Percentiles rank a stretch among this genome's conserved stretches.
Evolutionary conservation across 2,888 invertebrate genomes (phyloP).

Genomic region (Eutolmus rufibarbis): DNA sequence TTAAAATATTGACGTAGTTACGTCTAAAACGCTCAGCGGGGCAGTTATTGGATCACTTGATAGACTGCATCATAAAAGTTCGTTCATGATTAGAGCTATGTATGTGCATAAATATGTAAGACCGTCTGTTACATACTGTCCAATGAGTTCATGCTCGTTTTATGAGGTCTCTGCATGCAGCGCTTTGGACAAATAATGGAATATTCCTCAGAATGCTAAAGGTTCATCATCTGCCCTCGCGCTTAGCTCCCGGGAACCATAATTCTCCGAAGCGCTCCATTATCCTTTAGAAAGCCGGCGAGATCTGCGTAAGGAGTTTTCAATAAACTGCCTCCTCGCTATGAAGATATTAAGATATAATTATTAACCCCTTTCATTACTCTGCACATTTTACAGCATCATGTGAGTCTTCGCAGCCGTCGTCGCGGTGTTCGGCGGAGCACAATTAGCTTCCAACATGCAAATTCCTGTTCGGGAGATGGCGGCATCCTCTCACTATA

Average conservation of each 20-base stretch:
- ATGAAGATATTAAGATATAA: constrained; percentile 37
- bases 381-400: constrained; percentile 15
- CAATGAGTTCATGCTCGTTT: too few relatives aligned
- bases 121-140: too few relatives aligned
- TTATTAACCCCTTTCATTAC: constrained; percentile 7
- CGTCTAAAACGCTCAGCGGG: too few relatives aligned
- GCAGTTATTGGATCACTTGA: too few relatives aligned
- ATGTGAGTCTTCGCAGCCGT: not conserved
- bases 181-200: too few relatives aligned
- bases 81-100: too few relatives aligned
- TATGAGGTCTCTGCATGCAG: too few relatives aligned
- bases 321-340: constrained; percentile 10
- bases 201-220: not conserved
- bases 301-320: constrained; percentile 6
- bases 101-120: too few relatives aligned
- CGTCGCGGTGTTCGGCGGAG: not conserved
- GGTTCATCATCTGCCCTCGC: not conserved
- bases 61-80: too few relatives aligned
- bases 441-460: constrained; percentile 40
- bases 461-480: constrained; percentile 29
- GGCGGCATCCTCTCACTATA: constrained; percentile 13
- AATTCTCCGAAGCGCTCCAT: not conserved
- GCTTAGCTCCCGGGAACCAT: not conserved
- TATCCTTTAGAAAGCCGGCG: not conserved
- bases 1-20: too few relatives aligned